Evolutionary conservation across 2,113 vertebrate genomes (phyloP).

Genomic region (Leucopternis melanops): DNA sequence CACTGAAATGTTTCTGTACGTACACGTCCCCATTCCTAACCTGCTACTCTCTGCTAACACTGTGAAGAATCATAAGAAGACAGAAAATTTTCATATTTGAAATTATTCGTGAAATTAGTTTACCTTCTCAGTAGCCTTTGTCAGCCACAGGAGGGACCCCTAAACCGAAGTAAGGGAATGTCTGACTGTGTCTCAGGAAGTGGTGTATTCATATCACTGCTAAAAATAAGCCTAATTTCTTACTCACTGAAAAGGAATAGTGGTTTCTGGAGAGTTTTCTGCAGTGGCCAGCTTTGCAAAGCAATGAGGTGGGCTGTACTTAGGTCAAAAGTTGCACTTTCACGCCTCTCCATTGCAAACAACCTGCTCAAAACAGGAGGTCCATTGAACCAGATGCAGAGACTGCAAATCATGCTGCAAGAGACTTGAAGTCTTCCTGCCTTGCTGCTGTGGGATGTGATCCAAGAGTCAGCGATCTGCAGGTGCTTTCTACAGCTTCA

Average conservation of each 20-base stretch:
- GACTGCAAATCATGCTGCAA: not conserved
- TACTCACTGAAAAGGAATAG: not conserved
- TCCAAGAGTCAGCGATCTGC: accelerated
- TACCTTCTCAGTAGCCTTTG: not conserved
- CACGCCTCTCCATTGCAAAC: not conserved
- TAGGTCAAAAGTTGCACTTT: not conserved
- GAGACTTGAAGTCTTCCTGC: not conserved
- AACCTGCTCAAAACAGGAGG: not conserved
- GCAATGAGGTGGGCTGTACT: not conserved
- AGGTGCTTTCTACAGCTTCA: not conserved
- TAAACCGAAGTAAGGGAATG: not conserved
- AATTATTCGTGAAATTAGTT: not conserved
- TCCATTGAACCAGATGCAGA: no score
- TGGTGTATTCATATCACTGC: not conserved
- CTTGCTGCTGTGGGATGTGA: not conserved
- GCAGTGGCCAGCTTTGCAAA: not conserved
- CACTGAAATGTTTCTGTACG: not conserved
- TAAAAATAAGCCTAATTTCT: not conserved
- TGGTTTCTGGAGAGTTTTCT: not conserved
- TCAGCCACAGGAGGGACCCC: not conserved
- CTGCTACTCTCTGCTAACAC: not conserved
- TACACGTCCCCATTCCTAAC: not conserved
- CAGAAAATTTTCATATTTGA: not conserved
- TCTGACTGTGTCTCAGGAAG: not conserved
- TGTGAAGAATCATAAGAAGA: not conserved